Evolutionary conservation across 2,113 vertebrate species (phyloP).

Genomic region (Chlorodrepanis virens): DNA sequence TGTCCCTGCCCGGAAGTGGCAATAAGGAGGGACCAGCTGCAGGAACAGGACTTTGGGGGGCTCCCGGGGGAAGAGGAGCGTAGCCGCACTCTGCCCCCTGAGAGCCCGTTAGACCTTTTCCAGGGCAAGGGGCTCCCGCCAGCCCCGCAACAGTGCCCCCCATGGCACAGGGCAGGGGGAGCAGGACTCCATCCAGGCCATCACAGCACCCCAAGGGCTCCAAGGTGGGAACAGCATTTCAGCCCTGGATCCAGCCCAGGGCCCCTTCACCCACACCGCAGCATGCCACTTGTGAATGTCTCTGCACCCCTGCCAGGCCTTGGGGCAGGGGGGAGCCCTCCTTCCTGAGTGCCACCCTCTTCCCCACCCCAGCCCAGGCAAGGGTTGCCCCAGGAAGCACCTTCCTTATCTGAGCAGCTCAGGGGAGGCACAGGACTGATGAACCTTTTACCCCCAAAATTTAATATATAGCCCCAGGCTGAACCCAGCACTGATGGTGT

Average conservation of each 20-base stretch:
- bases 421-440: fast-evolving
- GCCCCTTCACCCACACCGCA: background rate
- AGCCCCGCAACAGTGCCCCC: background rate
- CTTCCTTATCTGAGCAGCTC: background rate
- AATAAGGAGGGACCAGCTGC: background rate
- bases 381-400: background rate
- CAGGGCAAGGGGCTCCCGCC: background rate
- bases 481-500: background rate
- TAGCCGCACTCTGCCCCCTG: background rate
- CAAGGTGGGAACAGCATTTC: background rate
- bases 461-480: background rate
- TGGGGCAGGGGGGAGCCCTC: too few species aligned
- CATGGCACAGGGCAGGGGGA: background rate
- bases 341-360: background rate
- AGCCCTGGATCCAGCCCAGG: background rate
- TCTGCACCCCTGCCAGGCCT: background rate
- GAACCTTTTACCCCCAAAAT: background rate
- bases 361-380: background rate
- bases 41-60: background rate
- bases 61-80: background rate
- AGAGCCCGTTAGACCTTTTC: background rate
- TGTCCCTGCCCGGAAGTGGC: background rate
- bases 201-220: background rate
- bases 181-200: background rate
- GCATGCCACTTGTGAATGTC: fast-evolving